A percentile compares a stretch with the other conserved stretches of the same genome.
Conservation (phyloP, 2,797 vertebrate genomes). For the Prionace glauca region DNA sequence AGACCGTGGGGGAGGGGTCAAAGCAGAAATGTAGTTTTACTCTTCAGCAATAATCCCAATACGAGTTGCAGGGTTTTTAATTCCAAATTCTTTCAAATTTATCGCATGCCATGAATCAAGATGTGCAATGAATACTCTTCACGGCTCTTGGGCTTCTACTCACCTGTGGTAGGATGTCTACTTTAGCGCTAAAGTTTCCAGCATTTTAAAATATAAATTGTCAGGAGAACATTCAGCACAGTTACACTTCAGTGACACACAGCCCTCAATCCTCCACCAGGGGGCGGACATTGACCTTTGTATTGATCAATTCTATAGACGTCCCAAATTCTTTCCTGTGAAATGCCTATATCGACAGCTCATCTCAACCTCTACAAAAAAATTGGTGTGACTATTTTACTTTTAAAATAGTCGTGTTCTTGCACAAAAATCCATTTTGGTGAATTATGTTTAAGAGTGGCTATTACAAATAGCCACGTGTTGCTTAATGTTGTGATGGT, state of each 20-base stretch:
- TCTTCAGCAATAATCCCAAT: background rate
- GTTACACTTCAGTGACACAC: background rate
- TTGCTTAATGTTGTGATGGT: background rate
- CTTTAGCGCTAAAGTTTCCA: background rate
- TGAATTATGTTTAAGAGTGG: background rate
- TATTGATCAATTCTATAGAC: background rate
- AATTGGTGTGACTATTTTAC: background rate
- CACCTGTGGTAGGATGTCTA: background rate
- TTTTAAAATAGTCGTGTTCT: background rate
- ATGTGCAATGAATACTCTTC: background rate
- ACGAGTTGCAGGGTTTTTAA: background rate
- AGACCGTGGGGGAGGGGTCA: background rate
- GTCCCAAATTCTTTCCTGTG: background rate
- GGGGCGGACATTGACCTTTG: background rate
- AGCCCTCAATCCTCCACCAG: background rate
- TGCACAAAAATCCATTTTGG: background rate
- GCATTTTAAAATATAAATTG: background rate
- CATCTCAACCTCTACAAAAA: too few species aligned
- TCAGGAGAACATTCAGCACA: background rate
- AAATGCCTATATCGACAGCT: background rate
- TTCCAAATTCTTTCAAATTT: background rate
- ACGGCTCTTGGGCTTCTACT: background rate
- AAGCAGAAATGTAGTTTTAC: background rate
- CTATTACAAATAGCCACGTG: background rate
- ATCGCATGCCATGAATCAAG: background rate